phyloP scores from a whole-genome alignment of 2,888 invertebrate species.

The Tinea pellionella region DNA sequence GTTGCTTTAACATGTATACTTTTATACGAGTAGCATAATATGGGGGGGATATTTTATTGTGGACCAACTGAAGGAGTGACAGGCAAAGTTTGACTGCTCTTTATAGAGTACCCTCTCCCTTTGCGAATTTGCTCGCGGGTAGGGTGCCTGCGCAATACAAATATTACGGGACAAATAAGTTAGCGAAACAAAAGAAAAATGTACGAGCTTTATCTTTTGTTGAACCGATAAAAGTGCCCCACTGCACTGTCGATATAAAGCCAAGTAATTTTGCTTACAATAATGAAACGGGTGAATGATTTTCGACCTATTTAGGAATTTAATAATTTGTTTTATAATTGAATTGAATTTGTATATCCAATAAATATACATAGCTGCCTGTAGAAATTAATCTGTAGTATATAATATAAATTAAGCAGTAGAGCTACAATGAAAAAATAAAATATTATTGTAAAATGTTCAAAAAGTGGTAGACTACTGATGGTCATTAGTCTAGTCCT shows the following conservation, averaged over 20 bases:
- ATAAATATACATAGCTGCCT: too few species aligned
- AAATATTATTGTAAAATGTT: too few species aligned
- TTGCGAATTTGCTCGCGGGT: neutral
- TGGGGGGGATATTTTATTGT: slow-evolving; percentile 39
- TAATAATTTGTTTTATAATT: too few species aligned
- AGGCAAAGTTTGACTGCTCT: slow-evolving; percentile 46
- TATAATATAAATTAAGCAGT: too few species aligned
- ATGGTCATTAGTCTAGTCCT: too few species aligned
- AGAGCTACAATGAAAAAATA: too few species aligned
- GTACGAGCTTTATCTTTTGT: neutral
- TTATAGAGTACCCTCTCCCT: slow-evolving; percentile 22
- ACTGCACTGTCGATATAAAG: neutral
- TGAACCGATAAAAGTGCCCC: neutral
- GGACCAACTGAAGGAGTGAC: slow-evolving; percentile 32
- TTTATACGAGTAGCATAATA: neutral
- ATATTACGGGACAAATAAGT: slow-evolving; percentile 3
- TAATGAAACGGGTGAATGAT: too few species aligned
- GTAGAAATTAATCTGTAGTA: too few species aligned
- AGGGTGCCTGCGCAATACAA: neutral
- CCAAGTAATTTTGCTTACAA: too few species aligned
- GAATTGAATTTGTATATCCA: too few species aligned
- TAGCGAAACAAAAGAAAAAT: neutral
- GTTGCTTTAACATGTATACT: neutral
- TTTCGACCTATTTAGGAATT: too few species aligned
- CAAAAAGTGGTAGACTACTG: too few species aligned